Evolutionary conservation across 2,113 vertebrate species (phyloP), one percentile per base, ranked within the genome.

Genomic region (Glaucidium brasilianum): DNA sequence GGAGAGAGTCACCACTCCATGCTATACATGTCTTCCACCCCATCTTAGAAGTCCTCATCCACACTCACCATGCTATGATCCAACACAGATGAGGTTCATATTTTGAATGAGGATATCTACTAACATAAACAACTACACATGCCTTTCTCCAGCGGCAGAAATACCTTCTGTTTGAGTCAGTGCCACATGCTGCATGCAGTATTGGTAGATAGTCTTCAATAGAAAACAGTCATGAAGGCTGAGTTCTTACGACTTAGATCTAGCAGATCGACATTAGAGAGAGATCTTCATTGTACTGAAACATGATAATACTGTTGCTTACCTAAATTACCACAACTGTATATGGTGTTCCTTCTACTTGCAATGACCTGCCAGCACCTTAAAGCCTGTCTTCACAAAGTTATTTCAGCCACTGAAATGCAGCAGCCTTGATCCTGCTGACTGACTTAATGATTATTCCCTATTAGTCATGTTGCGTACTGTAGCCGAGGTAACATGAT

Each of bases 11-110:
- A 5, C 12, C 3, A 2, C 32, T 55, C 49, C 43, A 39, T 34
- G 11, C 34, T 45, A 5, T 4, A 17, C 0, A 0, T 6, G 3
- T 25, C 23, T 79, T 77, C 55, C 6, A 71, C 17, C 7, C 9
- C 56, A 45, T 53, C 50, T 80, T 22, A 56, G 15, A 86, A 52
- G 12, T 30, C 30, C 9, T 86, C 35, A 86, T 49, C 18, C 50
- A 85, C 49, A 50, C 14, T 58, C 15, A 37, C 29, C 20, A n/a
- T 50, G 27, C 45, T 58, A 25, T 27, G 64, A 60, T 4, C 12
- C 35, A 83, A 20, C 9, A 49, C 3, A 69, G 43, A 50, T 39
- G 6, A 73, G 20, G 15, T 19, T 66, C 21, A 22, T 5, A 13
- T 12, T 79, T 74, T 45, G 8, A 50, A 58, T 26, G 2, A 53